Base-by-base conservation (phyloP, 2,113 vertebrate genomes). In the Cardinalis cardinalis region DNA sequence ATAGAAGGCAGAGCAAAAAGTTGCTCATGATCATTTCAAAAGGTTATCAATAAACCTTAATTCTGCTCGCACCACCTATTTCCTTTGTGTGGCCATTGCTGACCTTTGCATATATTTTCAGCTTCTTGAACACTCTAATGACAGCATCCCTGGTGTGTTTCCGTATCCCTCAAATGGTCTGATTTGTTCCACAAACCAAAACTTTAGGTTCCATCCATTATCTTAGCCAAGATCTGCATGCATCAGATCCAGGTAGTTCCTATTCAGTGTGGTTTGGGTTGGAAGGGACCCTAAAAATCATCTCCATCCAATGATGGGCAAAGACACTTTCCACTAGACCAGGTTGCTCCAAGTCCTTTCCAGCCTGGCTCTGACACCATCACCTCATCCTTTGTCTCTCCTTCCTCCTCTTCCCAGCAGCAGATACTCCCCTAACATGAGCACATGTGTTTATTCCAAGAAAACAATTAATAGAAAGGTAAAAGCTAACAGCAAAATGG, bases 311-410 rank as follows among this genome's bases (percentile, higher is more conserved):
- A 4, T 14, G 48, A 13, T 4, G 40, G 29, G 6, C 29, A 53
- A n/a, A 31, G 46, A 34, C 46, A 41, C 2, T 2, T 75, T 60
- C 15, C 61, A 36, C 25, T 23, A 41, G 1, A 21, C 25, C 34
- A 48, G 20, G 34, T 0, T 26, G 11, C 14, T 61, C 20, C 23
- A 34, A 61, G 21, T 9, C 48, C 12, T 1, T 0, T 48, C 17
- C 55, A 55, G 18, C 20, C 40, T 34, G 29, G 5, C 9, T 43
- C 18, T 48, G 40, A 18, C 1, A 46, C 9, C 14, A 14, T 13
- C 66, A 58, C 12, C 8, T 68, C 32, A 34, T n/a, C 36, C 36
- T 71, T 44, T 56, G 18, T 58, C 15, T 56, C 40, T 60, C 19
- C 31, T 63, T 58, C 43, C 8, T 63, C 10, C 17, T 38, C 7